These are phyloP conservation scores for Catharus ustulatus DNA, from an alignment of 2,797 vertebrate genomes.

Conservation along the genomic window DNA sequence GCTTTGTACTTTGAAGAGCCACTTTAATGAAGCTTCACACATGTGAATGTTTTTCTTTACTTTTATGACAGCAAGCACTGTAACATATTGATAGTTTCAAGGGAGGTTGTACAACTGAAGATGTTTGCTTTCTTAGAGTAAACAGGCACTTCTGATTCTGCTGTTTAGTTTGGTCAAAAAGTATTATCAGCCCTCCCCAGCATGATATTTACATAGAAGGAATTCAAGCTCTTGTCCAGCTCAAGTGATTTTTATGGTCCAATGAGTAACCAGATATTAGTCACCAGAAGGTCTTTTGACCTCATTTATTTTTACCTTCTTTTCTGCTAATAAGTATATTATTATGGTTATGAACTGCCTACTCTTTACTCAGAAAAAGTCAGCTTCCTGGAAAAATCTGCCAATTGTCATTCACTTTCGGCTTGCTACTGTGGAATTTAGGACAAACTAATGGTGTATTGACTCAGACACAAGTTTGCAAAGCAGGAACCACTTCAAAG, in stretches of 20 bases:
- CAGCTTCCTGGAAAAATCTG: background rate
- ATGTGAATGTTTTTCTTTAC: background rate
- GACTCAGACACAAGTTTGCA: background rate
- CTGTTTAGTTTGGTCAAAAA: slow-evolving; percentile 13
- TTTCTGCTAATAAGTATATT: slow-evolving; percentile 27
- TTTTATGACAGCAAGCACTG: background rate
- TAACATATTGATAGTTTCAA: background rate
- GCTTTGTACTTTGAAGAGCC: background rate
- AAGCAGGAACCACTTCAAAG: background rate
- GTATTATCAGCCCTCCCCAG: background rate
- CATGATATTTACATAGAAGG: slow-evolving; percentile 30
- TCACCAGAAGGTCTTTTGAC: background rate
- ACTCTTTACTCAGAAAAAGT: background rate
- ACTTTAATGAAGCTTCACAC: background rate
- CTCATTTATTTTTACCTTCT: background rate
- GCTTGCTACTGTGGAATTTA: background rate
- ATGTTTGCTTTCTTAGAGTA: slow-evolving; percentile 28
- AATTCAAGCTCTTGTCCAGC: background rate
- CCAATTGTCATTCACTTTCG: background rate
- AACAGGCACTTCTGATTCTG: slow-evolving; percentile 22
- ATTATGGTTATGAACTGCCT: background rate
- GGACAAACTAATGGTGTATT: background rate
- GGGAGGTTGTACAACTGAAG: background rate
- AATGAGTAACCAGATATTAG: slow-evolving; percentile 21
- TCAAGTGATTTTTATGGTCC: slow-evolving; percentile 42